Percentiles rank a stretch among this genome's conserved stretches.
These are phyloP conservation scores for Piaya cayana DNA, from an alignment of 2,113 vertebrate species.

Conservation along the genomic window DNA sequence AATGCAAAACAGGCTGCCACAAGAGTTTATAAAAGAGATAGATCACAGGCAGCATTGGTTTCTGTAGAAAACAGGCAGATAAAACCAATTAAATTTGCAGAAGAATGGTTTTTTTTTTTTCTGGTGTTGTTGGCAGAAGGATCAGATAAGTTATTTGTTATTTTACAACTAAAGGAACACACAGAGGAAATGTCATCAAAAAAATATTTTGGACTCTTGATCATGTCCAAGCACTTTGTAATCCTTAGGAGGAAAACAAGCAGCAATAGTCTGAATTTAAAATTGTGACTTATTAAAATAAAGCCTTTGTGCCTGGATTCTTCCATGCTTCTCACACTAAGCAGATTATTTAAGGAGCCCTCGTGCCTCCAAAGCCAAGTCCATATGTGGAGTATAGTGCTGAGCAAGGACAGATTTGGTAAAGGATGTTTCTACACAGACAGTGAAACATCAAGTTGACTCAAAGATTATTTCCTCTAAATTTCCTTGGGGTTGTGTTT, in stretches of 20 bases:
- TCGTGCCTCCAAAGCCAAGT: neutral
- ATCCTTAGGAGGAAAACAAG: neutral
- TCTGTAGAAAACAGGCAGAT: slow-evolving; percentile 48
- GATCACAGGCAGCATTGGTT: slow-evolving; percentile 57
- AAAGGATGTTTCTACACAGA: slow-evolving; percentile 37
- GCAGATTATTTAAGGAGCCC: neutral
- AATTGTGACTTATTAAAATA: neutral
- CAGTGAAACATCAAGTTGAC: slow-evolving; percentile 45
- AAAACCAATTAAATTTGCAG: slow-evolving; percentile 46
- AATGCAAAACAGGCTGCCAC: slow-evolving; percentile 60
- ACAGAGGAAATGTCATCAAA: neutral
- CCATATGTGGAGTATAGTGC: accelerated
- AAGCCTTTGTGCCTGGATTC: neutral
- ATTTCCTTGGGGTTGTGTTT: slow-evolving; percentile 64
- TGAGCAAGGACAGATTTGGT: neutral
- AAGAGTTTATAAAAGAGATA: slow-evolving; percentile 38
- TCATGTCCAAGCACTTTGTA: neutral
- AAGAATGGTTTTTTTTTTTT: slow-evolving; percentile 21
- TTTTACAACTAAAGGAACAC: slow-evolving; percentile 14
- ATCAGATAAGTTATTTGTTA: slow-evolving; percentile 9
- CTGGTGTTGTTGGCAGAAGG: neutral
- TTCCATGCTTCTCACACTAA: neutral
- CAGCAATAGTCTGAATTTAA: neutral
- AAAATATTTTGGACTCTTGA: slow-evolving; percentile 16
- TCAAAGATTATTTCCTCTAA: slow-evolving; percentile 53